These are phyloP conservation scores for Chaenocephalus aceratus DNA, from an alignment of 2,113 vertebrate genomes.

Conservation along the genomic window DNA sequence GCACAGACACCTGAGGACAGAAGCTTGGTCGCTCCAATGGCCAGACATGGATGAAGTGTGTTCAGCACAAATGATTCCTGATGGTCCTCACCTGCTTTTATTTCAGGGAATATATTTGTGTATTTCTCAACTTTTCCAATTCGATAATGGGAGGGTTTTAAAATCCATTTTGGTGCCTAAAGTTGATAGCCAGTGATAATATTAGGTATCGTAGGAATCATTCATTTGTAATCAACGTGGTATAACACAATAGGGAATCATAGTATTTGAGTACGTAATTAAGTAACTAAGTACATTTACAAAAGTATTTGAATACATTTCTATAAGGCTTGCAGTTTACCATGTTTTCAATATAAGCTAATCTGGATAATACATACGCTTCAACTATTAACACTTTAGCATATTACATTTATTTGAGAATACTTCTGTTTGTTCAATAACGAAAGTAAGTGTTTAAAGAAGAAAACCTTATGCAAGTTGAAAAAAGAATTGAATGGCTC, in stretches of 20 bases:
- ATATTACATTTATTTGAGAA: neutral
- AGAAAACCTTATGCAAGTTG: neutral
- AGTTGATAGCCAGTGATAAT: neutral
- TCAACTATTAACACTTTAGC: neutral
- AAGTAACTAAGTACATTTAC: neutral
- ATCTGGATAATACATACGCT: neutral
- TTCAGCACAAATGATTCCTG: conserved; percentile 2
- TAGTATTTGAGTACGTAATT: too few relatives aligned
- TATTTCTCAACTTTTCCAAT: neutral
- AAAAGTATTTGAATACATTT: neutral
- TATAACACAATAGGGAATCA: too few relatives aligned
- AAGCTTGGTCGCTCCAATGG: conserved; percentile 1
- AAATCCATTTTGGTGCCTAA: neutral
- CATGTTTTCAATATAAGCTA: neutral
- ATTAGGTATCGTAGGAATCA: neutral
- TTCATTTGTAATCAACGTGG: neutral
- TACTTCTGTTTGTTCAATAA: neutral
- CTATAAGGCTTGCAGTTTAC: neutral
- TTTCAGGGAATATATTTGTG: neutral
- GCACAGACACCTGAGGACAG: conserved; percentile 18
- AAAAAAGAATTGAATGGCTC: neutral
- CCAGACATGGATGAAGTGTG: neutral
- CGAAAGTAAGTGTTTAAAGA: neutral
- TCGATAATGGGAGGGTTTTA: neutral
- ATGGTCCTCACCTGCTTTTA: conserved; percentile 27